Evolutionary conservation across 2,113 vertebrate genomes (phyloP), one percentile per base, ranked within the genome.

Genomic region (Orientallactaga bullata): DNA sequence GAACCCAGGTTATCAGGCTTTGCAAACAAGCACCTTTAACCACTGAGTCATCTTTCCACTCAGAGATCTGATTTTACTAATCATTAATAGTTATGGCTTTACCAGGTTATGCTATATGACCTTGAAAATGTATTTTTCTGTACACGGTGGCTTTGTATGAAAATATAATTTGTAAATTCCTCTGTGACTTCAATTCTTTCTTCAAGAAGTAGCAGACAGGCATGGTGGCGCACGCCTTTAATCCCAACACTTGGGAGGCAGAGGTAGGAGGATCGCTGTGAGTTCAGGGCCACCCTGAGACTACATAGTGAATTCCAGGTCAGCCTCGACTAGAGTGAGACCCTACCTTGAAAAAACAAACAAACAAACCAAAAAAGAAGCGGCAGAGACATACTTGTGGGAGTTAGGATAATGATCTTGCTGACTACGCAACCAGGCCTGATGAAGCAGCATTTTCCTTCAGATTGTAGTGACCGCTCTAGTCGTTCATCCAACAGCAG

Each of bases 171-270:
- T 35, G 0, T 68, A 63, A 77, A 85, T 88, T n/a, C 73, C 83
- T 73, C 11, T 39, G 42, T 66, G 24, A 93, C 77, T 84, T 89
- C 24, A 39, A 82, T 68, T 94, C 35, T 82, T 91, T 69, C 71
- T 39, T 1, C 60, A 85, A 72, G 23, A 60, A 89, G 42, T 28
- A n/a, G n/a, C n/a, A n/a, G n/a, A n/a, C n/a, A n/a, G n/a, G n/a
- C n/a, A n/a, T n/a, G n/a, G n/a, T n/a, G n/a, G n/a, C n/a, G n/a
- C n/a, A n/a, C n/a, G n/a, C n/a, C n/a, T n/a, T n/a, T n/a, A n/a
- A n/a, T n/a, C n/a, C n/a, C n/a, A n/a, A n/a, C n/a, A n/a, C n/a
- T n/a, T n/a, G n/a, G n/a, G n/a, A n/a, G n/a, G n/a, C n/a, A n/a
- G n/a, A n/a, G n/a, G n/a, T n/a, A n/a, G n/a, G n/a, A n/a, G n/a